phyloP scores from a whole-genome alignment of 1,140 invertebrate species.

The Drosophila neocordata region DNA sequence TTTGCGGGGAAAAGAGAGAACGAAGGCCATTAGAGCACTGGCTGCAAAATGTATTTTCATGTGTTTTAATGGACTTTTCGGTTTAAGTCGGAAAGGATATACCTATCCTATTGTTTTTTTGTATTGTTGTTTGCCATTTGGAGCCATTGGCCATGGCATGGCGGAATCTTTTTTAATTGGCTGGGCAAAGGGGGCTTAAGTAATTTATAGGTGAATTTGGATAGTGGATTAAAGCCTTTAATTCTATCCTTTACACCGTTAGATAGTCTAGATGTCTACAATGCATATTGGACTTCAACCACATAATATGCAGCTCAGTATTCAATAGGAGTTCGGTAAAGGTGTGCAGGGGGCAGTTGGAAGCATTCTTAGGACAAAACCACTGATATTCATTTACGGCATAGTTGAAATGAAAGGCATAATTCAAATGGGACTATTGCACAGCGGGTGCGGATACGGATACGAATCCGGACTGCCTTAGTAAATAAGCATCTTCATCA shows the following conservation, averaged over 20 bases:
- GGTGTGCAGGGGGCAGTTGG: too few relatives aligned
- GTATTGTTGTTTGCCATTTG: not conserved
- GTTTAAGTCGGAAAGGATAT: slow-evolving; percentile 44
- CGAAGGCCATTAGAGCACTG: slow-evolving; percentile 59
- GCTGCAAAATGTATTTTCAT: slow-evolving; percentile 65
- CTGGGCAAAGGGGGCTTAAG: not conserved
- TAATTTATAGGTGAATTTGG: slow-evolving; percentile 3
- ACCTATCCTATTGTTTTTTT: slow-evolving; percentile 40
- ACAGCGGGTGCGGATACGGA: not conserved
- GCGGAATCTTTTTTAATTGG: slow-evolving; percentile 7
- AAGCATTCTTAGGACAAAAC: not conserved
- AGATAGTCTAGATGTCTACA: too few relatives aligned
- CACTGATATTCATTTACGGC: slow-evolving; percentile 5
- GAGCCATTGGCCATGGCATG: not conserved
- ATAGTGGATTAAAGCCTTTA: not conserved
- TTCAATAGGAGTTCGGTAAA: too few relatives aligned
- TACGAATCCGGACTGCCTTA: not conserved
- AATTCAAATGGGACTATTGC: slow-evolving; percentile 26
- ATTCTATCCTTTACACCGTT: too few relatives aligned
- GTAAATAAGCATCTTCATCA: slow-evolving; percentile 31
- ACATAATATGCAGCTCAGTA: too few relatives aligned
- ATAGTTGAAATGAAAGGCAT: slow-evolving; percentile 1
- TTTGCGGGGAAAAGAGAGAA: not conserved
- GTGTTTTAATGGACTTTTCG: slow-evolving; percentile 75
- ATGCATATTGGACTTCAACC: too few relatives aligned